Conservation (phyloP, 2,113 vertebrate genomes). For the Lampris megalopsis region DNA sequence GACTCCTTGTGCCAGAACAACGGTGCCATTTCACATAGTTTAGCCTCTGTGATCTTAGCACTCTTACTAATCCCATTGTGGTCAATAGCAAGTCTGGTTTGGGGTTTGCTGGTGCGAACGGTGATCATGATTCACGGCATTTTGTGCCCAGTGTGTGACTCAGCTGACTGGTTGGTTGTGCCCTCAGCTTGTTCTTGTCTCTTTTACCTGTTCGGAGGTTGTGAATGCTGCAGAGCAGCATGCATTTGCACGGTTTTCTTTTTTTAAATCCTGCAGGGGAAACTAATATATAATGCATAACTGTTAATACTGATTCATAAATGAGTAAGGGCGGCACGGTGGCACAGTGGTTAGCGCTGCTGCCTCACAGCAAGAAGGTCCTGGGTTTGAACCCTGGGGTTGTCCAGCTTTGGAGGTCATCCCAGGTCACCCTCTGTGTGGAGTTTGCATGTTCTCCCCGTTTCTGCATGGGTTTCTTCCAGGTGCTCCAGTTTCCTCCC, state of each 20-base stretch:
- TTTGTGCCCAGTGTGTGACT: constrained; percentile 20
- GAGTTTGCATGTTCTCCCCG: too few species aligned
- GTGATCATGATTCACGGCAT: constrained; percentile 38
- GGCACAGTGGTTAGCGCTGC: too few species aligned
- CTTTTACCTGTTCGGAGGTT: constrained; percentile 18
- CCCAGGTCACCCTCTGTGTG: too few species aligned
- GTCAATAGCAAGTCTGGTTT: constrained; percentile 41
- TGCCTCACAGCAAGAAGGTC: too few species aligned
- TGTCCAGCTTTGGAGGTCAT: too few species aligned
- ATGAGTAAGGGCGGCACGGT: too few species aligned
- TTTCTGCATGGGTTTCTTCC: too few species aligned
- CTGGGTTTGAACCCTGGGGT: too few species aligned
- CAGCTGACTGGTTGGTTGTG: constrained; percentile 37
- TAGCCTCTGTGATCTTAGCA: constrained; percentile 22
- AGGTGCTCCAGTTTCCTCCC: too few species aligned
- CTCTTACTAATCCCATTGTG: constrained; percentile 45
- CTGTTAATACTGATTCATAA: too few species aligned
- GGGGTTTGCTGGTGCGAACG: constrained; percentile 13
- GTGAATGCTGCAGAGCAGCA: neutral
- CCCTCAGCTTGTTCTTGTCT: constrained; percentile 10
- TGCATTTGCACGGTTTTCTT: neutral
- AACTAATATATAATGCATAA: neutral
- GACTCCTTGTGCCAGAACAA: constrained; percentile 35
- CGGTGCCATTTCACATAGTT: constrained; percentile 48
- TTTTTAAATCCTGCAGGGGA: neutral